phyloP scores from a whole-genome alignment of 2,113 vertebrate genomes.

The Menura novaehollandiae region DNA sequence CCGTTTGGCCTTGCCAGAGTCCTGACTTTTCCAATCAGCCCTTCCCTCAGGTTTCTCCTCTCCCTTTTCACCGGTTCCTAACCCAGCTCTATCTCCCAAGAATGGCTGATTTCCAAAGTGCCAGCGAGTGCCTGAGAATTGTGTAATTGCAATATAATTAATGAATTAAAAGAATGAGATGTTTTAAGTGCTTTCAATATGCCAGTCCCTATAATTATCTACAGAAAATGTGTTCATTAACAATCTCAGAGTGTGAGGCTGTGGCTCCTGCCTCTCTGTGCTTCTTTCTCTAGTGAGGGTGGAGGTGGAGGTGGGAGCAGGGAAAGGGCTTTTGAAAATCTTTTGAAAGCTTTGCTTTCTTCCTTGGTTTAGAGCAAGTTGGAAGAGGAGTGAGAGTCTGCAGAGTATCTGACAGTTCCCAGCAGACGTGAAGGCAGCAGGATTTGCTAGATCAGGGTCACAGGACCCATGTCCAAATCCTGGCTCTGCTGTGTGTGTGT shows the following conservation, averaged over 20 bases:
- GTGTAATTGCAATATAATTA: constrained; percentile 82
- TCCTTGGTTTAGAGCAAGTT: background rate
- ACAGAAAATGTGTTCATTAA: constrained; percentile 76
- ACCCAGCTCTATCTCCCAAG: constrained; percentile 45
- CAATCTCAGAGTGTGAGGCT: constrained; percentile 49
- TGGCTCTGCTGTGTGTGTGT: background rate
- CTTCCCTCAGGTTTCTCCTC: background rate
- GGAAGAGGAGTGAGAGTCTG: background rate
- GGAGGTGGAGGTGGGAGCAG: background rate
- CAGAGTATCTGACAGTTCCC: background rate
- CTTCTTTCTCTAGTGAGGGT: background rate
- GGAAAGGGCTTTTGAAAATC: background rate
- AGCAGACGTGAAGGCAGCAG: background rate
- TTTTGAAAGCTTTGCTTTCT: background rate
- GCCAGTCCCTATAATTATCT: constrained; percentile 80
- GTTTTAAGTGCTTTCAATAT: constrained; percentile 79
- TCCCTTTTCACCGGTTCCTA: background rate
- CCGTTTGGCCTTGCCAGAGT: background rate
- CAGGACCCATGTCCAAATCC: background rate
- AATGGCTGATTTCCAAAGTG: constrained; percentile 71
- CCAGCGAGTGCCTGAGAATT: constrained; percentile 64
- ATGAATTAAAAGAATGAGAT: constrained; percentile 83
- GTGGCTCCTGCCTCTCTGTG: background rate
- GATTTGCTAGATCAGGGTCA: background rate
- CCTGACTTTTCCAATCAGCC: background rate